Evolutionary conservation across 2,113 vertebrate species (phyloP), one percentile per base, ranked within the genome.

Genomic region (Mustelus asterias): DNA sequence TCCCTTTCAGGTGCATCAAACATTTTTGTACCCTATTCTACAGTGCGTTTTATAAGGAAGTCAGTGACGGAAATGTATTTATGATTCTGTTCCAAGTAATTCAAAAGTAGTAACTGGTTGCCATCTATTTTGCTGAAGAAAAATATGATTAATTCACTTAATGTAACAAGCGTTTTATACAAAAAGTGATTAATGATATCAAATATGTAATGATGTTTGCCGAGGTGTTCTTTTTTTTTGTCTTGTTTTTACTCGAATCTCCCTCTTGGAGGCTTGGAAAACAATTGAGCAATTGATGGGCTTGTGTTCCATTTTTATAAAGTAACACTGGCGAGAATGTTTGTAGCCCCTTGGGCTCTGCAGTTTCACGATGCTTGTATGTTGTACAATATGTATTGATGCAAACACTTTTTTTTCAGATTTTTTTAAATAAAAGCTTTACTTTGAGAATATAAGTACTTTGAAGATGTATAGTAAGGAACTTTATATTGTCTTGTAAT

Each of bases 321-420:
- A 24, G 94, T 70, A 76, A 94, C 93, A 70, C 67, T 48, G n/a
- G 93, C 58, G 29, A 92, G 88, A 60, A 93, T n/a, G 89, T 93
- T 93, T 54, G 24, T 72, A 95, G 67, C 44, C 94, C 69, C 48
- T 67, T 76, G 94, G 44, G 94, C 41, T 44, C 26, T 76, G 67
- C 65, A 72, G 69, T 95, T 95, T 95, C 69, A 54, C 70, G 92
- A 67, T 95, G 94, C 94, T 95, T 72, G 48, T 90, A 95, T 95
- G 94, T 72, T 95, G 94, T 95, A 95, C 94, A 95, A 95, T 95
- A 95, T 95, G 94, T 95, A 95, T 95, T 95, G 69, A 95, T 76
- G 94, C 94, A 95, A 95, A 95, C 14, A 72, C 93, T 37, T 72
- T 76, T 65, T 70, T 95, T 95, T 70, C 41, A 44, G 60, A 70